These are phyloP conservation scores for western clawed frog (Xenopus tropicalis) DNA, from an alignment of 2,113 vertebrate genomes.

Conservation along the genomic window DNA sequence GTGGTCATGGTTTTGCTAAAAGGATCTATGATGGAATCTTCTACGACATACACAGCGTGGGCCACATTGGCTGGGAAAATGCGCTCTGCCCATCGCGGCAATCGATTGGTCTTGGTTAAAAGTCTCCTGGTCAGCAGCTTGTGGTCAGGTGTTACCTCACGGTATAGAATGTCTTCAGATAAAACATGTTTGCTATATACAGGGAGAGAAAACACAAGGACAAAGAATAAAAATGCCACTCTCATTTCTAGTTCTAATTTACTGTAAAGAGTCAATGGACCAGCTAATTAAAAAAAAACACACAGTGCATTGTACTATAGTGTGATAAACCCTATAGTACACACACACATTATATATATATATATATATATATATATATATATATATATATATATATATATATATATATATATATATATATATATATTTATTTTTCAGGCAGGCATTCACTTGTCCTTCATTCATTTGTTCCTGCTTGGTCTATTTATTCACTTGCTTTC, in stretches of 20 bases:
- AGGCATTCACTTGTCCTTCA: too few relatives aligned
- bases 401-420: too few relatives aligned
- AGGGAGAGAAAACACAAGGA: background rate
- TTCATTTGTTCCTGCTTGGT: too few relatives aligned
- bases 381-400: too few relatives aligned
- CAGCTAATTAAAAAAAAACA: too few relatives aligned
- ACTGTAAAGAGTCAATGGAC: too few relatives aligned
- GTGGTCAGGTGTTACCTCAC: conserved; percentile 89
- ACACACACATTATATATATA: too few relatives aligned
- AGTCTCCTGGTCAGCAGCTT: conserved; percentile 91
- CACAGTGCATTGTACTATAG: too few relatives aligned
- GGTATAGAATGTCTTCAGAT: conserved; percentile 92
- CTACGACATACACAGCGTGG: conserved; percentile 89
- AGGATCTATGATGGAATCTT: conserved; percentile 95
- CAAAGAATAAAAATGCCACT: background rate
- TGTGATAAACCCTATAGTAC: too few relatives aligned
- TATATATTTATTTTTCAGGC: too few relatives aligned
- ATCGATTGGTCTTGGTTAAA: conserved; percentile 92
- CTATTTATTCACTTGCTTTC: too few relatives aligned
- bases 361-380: too few relatives aligned
- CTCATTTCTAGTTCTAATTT: background rate
- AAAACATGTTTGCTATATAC: conserved; percentile 89
- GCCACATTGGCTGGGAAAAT: conserved; percentile 88
- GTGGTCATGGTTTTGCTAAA: conserved; percentile 90
- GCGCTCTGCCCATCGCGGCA: conserved; percentile 89